Conservation (phyloP, 2,113 vertebrate genomes). For the Heliornis fulica region DNA sequence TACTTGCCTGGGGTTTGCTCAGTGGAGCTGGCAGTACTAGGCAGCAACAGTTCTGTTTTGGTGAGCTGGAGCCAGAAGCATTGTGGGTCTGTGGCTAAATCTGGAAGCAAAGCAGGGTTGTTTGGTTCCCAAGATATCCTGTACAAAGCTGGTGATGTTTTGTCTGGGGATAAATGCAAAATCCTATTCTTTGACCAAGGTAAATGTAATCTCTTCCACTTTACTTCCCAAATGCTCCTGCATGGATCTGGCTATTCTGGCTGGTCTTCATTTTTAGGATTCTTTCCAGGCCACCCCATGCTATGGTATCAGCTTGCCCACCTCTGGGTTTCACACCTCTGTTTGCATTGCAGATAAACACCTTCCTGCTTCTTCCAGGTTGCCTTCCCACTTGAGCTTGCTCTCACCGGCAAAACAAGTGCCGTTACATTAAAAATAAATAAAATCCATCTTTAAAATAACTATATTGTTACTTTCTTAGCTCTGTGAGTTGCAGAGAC, state of each 20-base stretch:
- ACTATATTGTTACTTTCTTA: neutral
- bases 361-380: neutral
- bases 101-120: neutral
- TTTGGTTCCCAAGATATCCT: neutral
- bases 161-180: neutral
- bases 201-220: neutral
- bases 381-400: neutral
- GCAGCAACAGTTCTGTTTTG: neutral
- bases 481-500: neutral
- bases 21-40: fast-evolving
- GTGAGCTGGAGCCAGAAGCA: neutral
- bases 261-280: neutral
- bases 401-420: neutral
- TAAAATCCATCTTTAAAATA: neutral
- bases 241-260: neutral
- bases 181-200: neutral
- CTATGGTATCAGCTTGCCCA: neutral
- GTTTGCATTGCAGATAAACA: neutral
- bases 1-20: neutral
- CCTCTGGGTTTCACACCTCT: neutral
- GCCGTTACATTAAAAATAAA: neutral
- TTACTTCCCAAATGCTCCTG: neutral
- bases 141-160: neutral
- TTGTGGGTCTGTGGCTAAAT: neutral
- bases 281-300: neutral